Base-by-base conservation (phyloP, 2,113 vertebrate genomes). In the Sinosuthora webbiana region DNA sequence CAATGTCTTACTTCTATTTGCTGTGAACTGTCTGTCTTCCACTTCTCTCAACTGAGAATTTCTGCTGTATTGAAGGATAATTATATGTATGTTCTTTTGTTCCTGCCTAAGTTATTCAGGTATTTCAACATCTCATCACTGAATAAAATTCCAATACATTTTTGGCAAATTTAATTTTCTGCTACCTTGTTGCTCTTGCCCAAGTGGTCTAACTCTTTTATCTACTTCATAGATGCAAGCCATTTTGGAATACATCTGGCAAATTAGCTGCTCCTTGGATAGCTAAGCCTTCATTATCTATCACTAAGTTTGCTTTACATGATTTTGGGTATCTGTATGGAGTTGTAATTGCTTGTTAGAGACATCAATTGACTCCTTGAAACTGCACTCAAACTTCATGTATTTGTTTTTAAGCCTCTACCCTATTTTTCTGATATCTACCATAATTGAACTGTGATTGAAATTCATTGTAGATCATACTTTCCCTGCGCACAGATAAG, bases 321-420 rank as follows among this genome's bases (percentile, higher is more conserved):
- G 79, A 94, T 94, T 96, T 96, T 89, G 33, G 7, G 69, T 96
- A 87, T 73, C 42, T 71, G 7, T 79, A 55, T 76, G 63, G 28
- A 78, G 53, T 89, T 62, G 63, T 87, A 95, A 94, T 94, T 95
- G 28, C 45, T 92, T 94, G 67, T 96, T 80, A 96, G 62, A 82
- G 44, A 14, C 73, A 95, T 91, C 77, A 95, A 1, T 6, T 96
- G 82, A 94, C 31, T 95, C 47, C 76, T 83, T 90, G 57, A 97
- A 95, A 71, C 53, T 90, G 37, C 27, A 63, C 50, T 75, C 33
- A 11, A 93, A 89, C 42, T 79, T 82, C 12, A 68, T 89, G 11
- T 37, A 82, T 90, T 96, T 95, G 39, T 82, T 95, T 91, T 95
- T 50, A 97, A 94, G n/a, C 19, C 35, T 15, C 71, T 87, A 55